Conservation (phyloP, 2,797 vertebrate species). For the Lepilemur septentrionalis region DNA sequence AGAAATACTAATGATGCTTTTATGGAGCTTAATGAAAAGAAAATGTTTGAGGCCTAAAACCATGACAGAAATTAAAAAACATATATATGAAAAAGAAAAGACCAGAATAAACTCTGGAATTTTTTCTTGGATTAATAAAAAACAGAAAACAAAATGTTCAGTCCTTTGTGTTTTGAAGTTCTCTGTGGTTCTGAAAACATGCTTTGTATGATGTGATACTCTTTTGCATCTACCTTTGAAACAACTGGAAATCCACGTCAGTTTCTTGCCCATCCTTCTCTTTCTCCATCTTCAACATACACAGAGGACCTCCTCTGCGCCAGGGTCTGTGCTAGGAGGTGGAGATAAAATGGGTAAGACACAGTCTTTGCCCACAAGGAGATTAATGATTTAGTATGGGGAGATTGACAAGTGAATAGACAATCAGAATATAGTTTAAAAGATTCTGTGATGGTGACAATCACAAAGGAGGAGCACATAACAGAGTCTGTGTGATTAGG, state of each 20-base stretch:
- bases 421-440: not conserved
- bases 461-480: not conserved
- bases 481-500: not conserved
- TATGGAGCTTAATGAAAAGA: constrained; percentile 82
- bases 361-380: not conserved
- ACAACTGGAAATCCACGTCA: not conserved
- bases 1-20: constrained; percentile 81
- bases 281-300: not conserved
- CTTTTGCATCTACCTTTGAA: not conserved
- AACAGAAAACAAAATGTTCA: constrained; percentile 74
- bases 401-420: constrained; percentile 5
- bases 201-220: not conserved
- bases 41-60: constrained; percentile 81
- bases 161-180: constrained; percentile 70
- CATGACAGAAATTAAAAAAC: constrained; percentile 74
- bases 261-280: not conserved
- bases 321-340: not conserved
- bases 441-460: not conserved
- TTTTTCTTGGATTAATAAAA: constrained; percentile 79
- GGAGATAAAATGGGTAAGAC: constrained; percentile 18
- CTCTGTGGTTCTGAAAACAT: constrained; percentile 69
- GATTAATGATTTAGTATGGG: not conserved
- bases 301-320: not conserved
- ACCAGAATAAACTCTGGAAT: constrained; percentile 65
- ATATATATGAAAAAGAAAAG: constrained; percentile 59